Evolutionary conservation across 2,888 invertebrate species (phyloP), one percentile per base, ranked within the genome.

Genomic region (Elysia crispata): DNA sequence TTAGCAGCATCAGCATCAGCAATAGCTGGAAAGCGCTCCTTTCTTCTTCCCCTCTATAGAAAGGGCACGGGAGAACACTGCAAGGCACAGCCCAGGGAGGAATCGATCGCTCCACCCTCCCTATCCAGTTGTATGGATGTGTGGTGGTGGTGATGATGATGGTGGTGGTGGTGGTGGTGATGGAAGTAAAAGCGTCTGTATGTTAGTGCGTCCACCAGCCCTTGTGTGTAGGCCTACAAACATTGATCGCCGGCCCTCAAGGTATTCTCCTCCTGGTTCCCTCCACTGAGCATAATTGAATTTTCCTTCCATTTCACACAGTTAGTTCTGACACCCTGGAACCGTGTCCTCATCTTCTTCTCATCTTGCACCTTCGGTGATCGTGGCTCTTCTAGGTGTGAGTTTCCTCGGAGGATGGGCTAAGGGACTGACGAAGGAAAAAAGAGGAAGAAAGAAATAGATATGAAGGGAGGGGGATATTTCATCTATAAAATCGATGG

Each of bases 1-100:
- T 69, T 69, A 69, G 28, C 33, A 31, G 41, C 31, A 69, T 41
- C 41, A 41, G 41, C 41, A 41, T 41, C 41, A 41, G 41, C 41
- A 41, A 41, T 41, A 41, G 41, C 41, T 31, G 41, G 30, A 41
- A 41, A 41, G 11, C 33, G 28, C 33, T 15, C 15, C 31, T 30
- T n/a, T 69, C 60, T 25, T 25, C 3, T 60, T 60, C 6, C 60
- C 13, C 25, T 60, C 15, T 3, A 6, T n/a, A 25, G 25, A 30
- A 66, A 25, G 18, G 25, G 15, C 66, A 66, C 25, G 15, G 66
- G 60, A n/a, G 13, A 60, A 25, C 60, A 60, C 13, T 41, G 3
- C 41, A 41, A 41, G 41, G 41, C 41, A 41, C 41, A 41, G 41
- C 41, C 41, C 41, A 41, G 41, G 41, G 5, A 41, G 41, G 41